Percentiles rank a stretch among this genome's conserved stretches.
Conservation (phyloP, 1,140 invertebrate genomes). For the Plutomurus gul region DNA sequence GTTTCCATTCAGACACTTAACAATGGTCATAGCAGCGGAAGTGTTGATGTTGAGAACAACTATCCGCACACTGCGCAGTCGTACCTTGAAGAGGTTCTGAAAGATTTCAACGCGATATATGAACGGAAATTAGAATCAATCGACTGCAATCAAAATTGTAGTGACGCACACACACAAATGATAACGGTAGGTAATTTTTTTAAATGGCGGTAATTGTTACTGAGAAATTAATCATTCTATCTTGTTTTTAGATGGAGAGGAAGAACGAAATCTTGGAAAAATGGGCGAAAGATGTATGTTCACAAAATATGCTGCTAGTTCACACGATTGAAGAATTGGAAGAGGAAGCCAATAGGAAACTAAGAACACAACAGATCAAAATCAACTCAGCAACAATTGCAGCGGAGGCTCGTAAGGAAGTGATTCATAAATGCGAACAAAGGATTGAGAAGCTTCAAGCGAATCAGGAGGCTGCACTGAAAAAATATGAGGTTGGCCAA, state of each 20-base stretch:
- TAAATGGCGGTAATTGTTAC: neutral
- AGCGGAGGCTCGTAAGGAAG: slow-evolving; percentile 43
- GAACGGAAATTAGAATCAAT: neutral
- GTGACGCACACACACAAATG: neutral
- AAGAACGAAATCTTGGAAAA: slow-evolving; percentile 35
- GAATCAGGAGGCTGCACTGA: neutral
- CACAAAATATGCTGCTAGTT: slow-evolving; percentile 36
- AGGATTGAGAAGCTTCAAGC: slow-evolving; percentile 41
- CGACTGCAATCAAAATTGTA: neutral
- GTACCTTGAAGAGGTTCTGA: neutral
- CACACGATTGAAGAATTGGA: slow-evolving; percentile 50
- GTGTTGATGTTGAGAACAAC: no score
- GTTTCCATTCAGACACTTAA: no score
- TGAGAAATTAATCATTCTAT: neutral
- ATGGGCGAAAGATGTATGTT: slow-evolving; percentile 37
- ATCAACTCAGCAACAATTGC: slow-evolving; percentile 39
- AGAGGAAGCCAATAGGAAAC: slow-evolving; percentile 46
- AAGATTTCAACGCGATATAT: neutral
- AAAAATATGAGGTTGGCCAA: slow-evolving; percentile 1
- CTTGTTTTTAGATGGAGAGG: neutral
- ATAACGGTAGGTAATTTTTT: neutral
- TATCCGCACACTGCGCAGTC: no score
- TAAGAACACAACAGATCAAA: slow-evolving; percentile 40
- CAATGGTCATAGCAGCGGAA: no score
- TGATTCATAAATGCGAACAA: slow-evolving; percentile 49